Evolutionary conservation across 2,888 invertebrate genomes (phyloP).

Genomic region (Heliconius erato): DNA sequence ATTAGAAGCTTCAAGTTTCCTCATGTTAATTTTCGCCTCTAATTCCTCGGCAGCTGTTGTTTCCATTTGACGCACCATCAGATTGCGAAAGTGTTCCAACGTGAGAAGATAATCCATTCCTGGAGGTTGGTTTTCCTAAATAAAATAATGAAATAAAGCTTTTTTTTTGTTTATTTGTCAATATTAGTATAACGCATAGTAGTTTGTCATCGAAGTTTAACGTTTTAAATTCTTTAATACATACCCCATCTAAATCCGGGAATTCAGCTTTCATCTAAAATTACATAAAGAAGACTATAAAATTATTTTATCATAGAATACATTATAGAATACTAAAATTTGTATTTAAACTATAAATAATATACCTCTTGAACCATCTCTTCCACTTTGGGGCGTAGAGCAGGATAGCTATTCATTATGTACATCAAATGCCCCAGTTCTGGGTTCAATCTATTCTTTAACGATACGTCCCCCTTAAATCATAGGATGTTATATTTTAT

Average conservation of each 20-base stretch:
- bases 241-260: slow-evolving; percentile 49
- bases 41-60: slow-evolving; percentile 81
- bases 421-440: slow-evolving; percentile 77
- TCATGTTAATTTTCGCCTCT: slow-evolving; percentile 71
- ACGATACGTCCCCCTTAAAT: slow-evolving; percentile 69
- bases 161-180: background rate
- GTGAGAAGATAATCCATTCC: slow-evolving; percentile 68
- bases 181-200: background rate
- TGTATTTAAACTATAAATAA: background rate
- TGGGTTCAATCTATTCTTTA: slow-evolving; percentile 77
- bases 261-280: slow-evolving; percentile 63
- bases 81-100: slow-evolving; percentile 72
- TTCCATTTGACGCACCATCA: slow-evolving; percentile 74
- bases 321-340: background rate
- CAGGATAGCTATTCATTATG: slow-evolving; percentile 78
- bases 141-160: background rate
- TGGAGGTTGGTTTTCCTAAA: slow-evolving; percentile 46
- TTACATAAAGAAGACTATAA: background rate
- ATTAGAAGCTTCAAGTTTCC: slow-evolving; percentile 77
- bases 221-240: background rate
- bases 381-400: slow-evolving; percentile 65
- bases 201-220: background rate
- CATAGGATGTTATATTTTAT: background rate
- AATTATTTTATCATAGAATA: background rate
- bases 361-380: slow-evolving; percentile 70